These are phyloP conservation scores for Drosophila setifemur DNA, from an alignment of 1,140 invertebrate genomes.

Conservation along the genomic window DNA sequence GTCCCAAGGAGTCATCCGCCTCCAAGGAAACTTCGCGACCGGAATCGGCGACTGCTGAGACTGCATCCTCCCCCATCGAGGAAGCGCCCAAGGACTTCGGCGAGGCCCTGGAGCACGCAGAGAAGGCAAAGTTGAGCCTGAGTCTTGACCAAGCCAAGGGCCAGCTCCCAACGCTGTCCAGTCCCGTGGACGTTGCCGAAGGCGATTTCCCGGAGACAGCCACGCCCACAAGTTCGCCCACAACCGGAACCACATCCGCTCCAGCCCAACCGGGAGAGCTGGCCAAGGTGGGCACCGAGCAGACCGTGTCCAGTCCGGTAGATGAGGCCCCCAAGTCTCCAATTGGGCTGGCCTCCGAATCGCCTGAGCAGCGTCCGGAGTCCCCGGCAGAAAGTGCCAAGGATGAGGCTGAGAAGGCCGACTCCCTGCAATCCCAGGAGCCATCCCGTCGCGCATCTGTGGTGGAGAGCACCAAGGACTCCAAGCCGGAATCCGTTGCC, in stretches of 20 bases:
- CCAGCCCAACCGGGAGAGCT: constrained; percentile 7
- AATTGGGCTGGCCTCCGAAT: background rate
- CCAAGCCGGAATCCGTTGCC: constrained; percentile 23
- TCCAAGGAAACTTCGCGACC: constrained; percentile 32
- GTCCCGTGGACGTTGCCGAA: constrained; percentile 30
- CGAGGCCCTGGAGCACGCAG: background rate
- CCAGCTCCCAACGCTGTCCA: constrained; percentile 11
- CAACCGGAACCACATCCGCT: background rate
- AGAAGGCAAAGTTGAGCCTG: background rate
- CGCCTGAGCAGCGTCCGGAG: constrained; percentile 5
- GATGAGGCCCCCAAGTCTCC: constrained; percentile 26
- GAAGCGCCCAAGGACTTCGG: constrained; percentile 9
- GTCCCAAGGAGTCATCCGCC: background rate
- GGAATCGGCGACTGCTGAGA: constrained; percentile 7
- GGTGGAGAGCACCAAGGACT: constrained; percentile 33
- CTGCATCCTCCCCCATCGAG: constrained; percentile 14
- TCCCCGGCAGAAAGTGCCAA: constrained; percentile 37
- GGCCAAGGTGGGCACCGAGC: constrained; percentile 4
- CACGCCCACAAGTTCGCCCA: constrained; percentile 16
- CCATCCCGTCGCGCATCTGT: constrained; percentile 25
- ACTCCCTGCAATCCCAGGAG: constrained; percentile 41
- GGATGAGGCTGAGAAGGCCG: constrained; percentile 27
- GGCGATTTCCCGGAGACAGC: constrained; percentile 21
- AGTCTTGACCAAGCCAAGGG: background rate
- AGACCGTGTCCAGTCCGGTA: constrained; percentile 21